Evolutionary conservation across 2,797 vertebrate genomes (phyloP).

Genomic region (Microctenopoma lineatum): DNA sequence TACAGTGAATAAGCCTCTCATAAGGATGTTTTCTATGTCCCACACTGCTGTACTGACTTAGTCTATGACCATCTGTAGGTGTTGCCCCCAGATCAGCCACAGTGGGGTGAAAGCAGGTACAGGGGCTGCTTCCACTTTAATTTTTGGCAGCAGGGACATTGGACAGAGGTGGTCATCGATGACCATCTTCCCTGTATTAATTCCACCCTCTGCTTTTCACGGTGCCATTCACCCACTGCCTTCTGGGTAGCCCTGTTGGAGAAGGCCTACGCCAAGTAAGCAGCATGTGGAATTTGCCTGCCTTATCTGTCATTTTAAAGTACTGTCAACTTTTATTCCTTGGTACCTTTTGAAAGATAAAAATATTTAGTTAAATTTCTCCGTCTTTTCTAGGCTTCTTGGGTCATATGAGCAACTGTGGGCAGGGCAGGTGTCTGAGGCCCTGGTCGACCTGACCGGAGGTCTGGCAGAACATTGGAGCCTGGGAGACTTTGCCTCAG

Average conservation of each 20-base stretch:
- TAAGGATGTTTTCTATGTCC: background rate
- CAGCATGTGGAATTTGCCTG: slow-evolving; percentile 13
- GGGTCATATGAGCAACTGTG: slow-evolving; percentile 93
- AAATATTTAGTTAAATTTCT: slow-evolving; percentile 5
- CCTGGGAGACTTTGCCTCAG: slow-evolving; percentile 66
- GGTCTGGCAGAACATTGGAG: slow-evolving; percentile 91
- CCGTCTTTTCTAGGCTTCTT: slow-evolving; percentile 80
- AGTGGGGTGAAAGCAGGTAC: slow-evolving; percentile 88
- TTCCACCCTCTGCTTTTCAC: slow-evolving; percentile 92
- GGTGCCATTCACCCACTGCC: slow-evolving; percentile 87
- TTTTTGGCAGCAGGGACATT: slow-evolving; percentile 92
- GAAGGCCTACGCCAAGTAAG: slow-evolving; percentile 97
- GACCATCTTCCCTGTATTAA: slow-evolving; percentile 92
- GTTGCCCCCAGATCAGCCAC: slow-evolving; percentile 88
- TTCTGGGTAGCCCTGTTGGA: slow-evolving; percentile 98
- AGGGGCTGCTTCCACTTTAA: slow-evolving; percentile 87
- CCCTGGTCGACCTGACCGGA: slow-evolving; percentile 93
- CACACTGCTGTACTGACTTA: slow-evolving; percentile 2
- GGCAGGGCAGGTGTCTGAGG: slow-evolving; percentile 96
- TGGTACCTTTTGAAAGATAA: background rate
- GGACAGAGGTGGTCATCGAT: slow-evolving; percentile 92
- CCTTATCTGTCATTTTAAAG: slow-evolving; percentile 7
- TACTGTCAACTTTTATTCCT: background rate
- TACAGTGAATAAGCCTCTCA: background rate
- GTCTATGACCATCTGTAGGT: slow-evolving; percentile 80